Evolutionary conservation across 2,888 invertebrate species (phyloP).

Genomic region (Caenorhabditis afra): DNA sequence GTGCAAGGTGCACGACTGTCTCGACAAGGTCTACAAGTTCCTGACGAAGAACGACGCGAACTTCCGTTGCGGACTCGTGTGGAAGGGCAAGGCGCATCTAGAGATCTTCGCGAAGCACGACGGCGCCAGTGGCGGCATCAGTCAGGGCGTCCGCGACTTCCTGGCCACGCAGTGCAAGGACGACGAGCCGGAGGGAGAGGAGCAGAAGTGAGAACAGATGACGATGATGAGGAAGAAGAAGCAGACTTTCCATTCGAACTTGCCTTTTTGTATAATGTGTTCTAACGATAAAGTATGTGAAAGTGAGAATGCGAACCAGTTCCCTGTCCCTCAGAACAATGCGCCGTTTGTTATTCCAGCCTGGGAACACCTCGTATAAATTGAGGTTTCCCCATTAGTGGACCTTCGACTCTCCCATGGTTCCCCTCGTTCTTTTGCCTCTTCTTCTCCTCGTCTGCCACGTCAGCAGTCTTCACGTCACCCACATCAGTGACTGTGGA

Average conservation of each 20-base stretch:
- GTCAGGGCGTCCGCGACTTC: conserved; percentile 74
- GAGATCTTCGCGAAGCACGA: conserved; percentile 77
- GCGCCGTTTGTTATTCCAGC: conserved; percentile 38
- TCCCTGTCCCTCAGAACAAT: conserved; percentile 28
- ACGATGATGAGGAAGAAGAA: background rate
- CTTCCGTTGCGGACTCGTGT: conserved; percentile 78
- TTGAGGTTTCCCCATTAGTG: background rate
- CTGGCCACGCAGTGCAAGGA: conserved; percentile 78
- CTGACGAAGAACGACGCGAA: conserved; percentile 77
- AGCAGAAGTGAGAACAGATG: too few species aligned
- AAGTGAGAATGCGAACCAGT: conserved; percentile 39
- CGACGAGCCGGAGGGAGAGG: conserved; percentile 56
- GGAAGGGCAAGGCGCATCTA: conserved; percentile 78
- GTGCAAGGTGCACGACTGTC: conserved; percentile 80
- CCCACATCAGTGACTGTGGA: conserved; percentile 75
- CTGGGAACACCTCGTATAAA: conserved; percentile 36
- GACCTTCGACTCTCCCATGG: conserved; percentile 13
- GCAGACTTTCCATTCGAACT: conserved; percentile 5
- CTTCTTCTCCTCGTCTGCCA: conserved; percentile 17
- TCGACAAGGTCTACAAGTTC: conserved; percentile 78
- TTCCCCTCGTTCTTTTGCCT: conserved; percentile 10
- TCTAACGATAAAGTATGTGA: conserved; percentile 43
- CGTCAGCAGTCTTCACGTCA: conserved; percentile 55
- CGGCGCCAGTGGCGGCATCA: conserved; percentile 72
- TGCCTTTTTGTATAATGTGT: conserved; percentile 54